A percentile compares a stretch with the other conserved stretches of the same genome.
Conservation (phyloP, 53 echinoderm and acorn worm genomes). For the Temnopleurus reevesii region DNA sequence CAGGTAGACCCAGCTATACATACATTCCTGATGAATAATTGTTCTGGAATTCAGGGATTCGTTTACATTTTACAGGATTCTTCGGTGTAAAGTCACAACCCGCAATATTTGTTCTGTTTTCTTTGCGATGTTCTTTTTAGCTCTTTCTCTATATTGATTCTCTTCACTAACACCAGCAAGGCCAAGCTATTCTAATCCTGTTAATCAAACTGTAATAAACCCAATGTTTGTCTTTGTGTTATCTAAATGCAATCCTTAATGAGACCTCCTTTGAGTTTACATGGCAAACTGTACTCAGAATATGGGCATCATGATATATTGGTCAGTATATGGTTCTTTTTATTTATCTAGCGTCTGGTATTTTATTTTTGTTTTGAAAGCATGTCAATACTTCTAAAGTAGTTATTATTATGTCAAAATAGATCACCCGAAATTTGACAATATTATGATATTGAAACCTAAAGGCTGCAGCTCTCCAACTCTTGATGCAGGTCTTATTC, state of each 20-base stretch:
- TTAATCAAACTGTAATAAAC: slow-evolving; percentile 48
- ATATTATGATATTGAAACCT: too few species aligned
- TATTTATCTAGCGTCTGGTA: too few species aligned
- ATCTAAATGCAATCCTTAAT: slow-evolving; percentile 20
- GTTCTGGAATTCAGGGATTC: background rate
- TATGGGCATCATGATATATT: too few species aligned
- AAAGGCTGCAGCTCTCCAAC: too few species aligned
- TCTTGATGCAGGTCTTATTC: too few species aligned
- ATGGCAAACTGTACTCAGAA: background rate
- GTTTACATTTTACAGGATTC: background rate
- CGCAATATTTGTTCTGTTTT: background rate
- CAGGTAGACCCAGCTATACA: too few species aligned
- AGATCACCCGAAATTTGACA: too few species aligned
- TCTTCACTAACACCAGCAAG: background rate
- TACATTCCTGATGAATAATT: background rate
- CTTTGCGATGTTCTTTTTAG: background rate
- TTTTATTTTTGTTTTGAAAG: too few species aligned
- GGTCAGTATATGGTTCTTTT: too few species aligned
- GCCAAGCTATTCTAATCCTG: slow-evolving; percentile 2
- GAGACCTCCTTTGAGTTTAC: background rate
- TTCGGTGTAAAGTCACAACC: background rate
- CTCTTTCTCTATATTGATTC: background rate
- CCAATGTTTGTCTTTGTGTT: slow-evolving; percentile 28
- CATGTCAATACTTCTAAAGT: too few species aligned
- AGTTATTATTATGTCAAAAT: too few species aligned